Evolutionary conservation across 2,113 vertebrate species (phyloP), one percentile per base, ranked within the genome.

Genomic region (Colinus virginianus): DNA sequence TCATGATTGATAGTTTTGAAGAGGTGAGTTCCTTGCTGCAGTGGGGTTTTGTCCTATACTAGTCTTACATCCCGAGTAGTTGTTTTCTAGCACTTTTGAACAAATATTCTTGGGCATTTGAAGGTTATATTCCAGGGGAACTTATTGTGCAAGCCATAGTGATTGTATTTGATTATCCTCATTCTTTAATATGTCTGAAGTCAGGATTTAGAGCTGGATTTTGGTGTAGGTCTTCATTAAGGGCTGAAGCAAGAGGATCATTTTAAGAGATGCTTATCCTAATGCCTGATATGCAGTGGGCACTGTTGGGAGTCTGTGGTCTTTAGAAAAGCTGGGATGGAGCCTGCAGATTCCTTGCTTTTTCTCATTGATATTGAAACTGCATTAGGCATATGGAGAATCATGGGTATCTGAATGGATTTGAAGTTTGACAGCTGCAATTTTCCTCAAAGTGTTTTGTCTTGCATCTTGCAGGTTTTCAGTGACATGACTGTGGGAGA

Each of bases 1-100:
- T 99, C 97, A 99, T 99, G 99, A 99, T 99, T 13, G 99, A 99
- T 97, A 99, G 99, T 97, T 99, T 99, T 58, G 99, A 99, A 94
- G 99, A 99, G 99, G 99, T 99, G 91, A 95, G 95, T 93, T 90
- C 13, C 34, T 74, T 26, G 3, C 40, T 40, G 23, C 22, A 78
- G 34, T 6, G 2, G 30, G 71, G 9, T 46, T 91, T 62, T 93
- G 23, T 68, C 32, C 12, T 81, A 0, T 72, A 78, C 30, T 78
- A 34, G 5, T 64, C 48, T 72, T 63, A 25, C 3, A 7, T 74
- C 36, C 14, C 13, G 10, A 32, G 63, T 4, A 61, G 25, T 26
- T 91, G 17, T 43, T 88, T 55, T 59, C 45, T 42, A 71, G 5
- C 55, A 42, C 15, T 63, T 89, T 62, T 53, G 67, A 77, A 18